A percentile compares a stretch with the other conserved stretches of the same genome.
phyloP scores from a whole-genome alignment of 2,888 invertebrate species.

The Acholoe squamosa region DNA sequence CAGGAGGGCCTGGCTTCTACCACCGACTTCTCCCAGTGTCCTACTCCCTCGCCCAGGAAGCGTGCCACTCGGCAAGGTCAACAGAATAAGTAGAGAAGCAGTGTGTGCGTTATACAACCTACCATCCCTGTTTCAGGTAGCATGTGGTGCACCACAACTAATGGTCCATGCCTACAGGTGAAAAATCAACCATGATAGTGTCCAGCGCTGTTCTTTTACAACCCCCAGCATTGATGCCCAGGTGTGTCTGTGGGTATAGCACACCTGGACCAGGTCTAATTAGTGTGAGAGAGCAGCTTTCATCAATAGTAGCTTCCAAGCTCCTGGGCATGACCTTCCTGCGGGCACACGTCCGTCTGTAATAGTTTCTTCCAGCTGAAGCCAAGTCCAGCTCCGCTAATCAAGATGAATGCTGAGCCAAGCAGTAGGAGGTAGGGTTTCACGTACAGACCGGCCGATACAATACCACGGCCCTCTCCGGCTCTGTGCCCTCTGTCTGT shows the following conservation, averaged over 20 bases:
- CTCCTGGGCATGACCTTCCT: not conserved
- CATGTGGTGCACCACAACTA: not conserved
- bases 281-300: not conserved
- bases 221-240: not conserved
- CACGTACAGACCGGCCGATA: no score
- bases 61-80: not conserved
- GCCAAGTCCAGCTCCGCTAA: not conserved
- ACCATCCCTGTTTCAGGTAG: not conserved
- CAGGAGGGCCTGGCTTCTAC: not conserved
- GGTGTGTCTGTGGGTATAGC: not conserved
- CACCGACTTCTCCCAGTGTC: not conserved
- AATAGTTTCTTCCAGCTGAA: not conserved
- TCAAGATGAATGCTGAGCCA: slow-evolving; percentile 2
- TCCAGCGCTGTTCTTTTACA: not conserved
- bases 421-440: not conserved
- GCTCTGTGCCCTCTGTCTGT: no score
- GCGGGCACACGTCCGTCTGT: not conserved
- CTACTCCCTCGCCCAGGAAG: not conserved
- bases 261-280: not conserved
- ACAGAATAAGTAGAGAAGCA: not conserved
- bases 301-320: not conserved
- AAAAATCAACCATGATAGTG: no score
- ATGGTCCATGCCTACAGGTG: not conserved
- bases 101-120: not conserved
- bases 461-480: no score